Percentiles rank a stretch among this genome's conserved stretches.
Conservation (phyloP, 1,140 invertebrate species). For the Anthonomus grandis region DNA sequence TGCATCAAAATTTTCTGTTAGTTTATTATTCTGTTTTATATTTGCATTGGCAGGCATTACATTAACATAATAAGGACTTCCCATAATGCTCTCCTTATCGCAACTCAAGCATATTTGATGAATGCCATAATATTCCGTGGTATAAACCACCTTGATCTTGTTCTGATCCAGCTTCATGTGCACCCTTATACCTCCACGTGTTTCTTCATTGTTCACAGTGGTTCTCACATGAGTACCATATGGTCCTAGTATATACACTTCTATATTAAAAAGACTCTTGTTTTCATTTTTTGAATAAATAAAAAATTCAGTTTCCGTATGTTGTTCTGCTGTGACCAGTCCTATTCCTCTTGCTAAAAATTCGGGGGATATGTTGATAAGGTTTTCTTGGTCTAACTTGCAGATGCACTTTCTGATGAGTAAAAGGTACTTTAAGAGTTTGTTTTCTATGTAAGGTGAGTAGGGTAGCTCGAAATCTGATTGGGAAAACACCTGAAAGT, state of each 20-base stretch:
- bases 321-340: constrained; percentile 52
- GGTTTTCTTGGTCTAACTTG: constrained; percentile 40
- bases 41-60: constrained; percentile 21
- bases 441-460: constrained; percentile 47
- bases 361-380: constrained; percentile 40
- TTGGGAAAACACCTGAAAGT: constrained; percentile 54
- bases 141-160: constrained; percentile 36
- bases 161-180: constrained; percentile 36
- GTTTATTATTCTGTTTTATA: not conserved
- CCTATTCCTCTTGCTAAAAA: constrained; percentile 58
- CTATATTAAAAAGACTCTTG: constrained; percentile 7
- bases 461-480: constrained; percentile 51
- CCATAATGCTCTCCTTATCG: constrained; percentile 36
- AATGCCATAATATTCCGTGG: constrained; percentile 39
- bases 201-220: constrained; percentile 3
- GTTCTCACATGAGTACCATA: constrained; percentile 5
- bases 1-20: not conserved
- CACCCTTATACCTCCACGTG: constrained; percentile 32
- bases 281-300: constrained; percentile 34
- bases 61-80: constrained; percentile 39
- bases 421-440: constrained; percentile 52
- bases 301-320: constrained; percentile 48
- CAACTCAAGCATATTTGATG: constrained; percentile 40
- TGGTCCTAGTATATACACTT: constrained; percentile 14
- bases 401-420: constrained; percentile 50